phyloP scores from a whole-genome alignment of 2,113 vertebrate species.

The Perccottus glenii region DNA sequence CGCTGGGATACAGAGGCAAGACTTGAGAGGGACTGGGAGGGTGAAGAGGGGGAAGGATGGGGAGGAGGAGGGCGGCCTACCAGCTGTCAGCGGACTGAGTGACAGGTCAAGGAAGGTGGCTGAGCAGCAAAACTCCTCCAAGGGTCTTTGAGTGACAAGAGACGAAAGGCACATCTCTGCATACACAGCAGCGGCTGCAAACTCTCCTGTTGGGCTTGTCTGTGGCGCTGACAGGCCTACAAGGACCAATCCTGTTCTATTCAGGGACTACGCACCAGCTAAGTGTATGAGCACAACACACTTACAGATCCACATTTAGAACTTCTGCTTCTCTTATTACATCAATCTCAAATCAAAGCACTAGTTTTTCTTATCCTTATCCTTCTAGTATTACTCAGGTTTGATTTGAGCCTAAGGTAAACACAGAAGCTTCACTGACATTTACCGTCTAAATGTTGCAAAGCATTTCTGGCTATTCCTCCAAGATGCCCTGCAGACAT shows the following conservation, averaged over 20 bases:
- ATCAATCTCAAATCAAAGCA: constrained; percentile 31
- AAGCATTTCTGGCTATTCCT: constrained; percentile 60
- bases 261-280: constrained; percentile 32
- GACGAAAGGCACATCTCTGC: constrained; percentile 63
- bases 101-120: constrained; percentile 77
- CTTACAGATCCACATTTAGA: constrained; percentile 44
- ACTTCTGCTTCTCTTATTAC: constrained; percentile 26
- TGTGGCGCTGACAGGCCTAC: constrained; percentile 54
- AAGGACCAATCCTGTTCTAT: constrained; percentile 57
- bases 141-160: constrained; percentile 62
- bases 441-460: constrained; percentile 50
- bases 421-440: constrained; percentile 17
- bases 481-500: constrained; percentile 70
- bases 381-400: constrained; percentile 4
- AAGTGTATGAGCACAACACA: constrained; percentile 23
- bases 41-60: constrained; percentile 38
- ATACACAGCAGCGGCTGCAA: constrained; percentile 49
- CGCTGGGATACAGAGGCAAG: constrained; percentile 55
- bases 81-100: constrained; percentile 73
- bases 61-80: constrained; percentile 43
- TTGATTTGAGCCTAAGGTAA: constrained; percentile 42
- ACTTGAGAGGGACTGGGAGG: constrained; percentile 49
- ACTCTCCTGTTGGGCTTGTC: constrained; percentile 45
- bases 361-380: constrained; percentile 20
- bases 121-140: constrained; percentile 61